Base-by-base conservation (phyloP, 2,888 invertebrate species). In the Cryptus armator region DNA sequence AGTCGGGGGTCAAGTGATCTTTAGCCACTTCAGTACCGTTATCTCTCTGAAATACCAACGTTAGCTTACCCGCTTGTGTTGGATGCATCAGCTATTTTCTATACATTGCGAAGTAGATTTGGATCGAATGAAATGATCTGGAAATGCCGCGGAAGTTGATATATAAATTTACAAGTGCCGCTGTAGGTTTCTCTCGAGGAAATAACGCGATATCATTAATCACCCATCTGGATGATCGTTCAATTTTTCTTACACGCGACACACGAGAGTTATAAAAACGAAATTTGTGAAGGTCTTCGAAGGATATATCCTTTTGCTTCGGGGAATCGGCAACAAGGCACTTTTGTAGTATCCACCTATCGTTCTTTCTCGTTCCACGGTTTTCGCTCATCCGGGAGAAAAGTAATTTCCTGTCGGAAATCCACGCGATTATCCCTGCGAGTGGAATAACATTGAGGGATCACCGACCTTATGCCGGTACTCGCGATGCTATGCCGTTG, bases 321-420 rank as follows among this genome's bases (percentile, higher is more conserved):
- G 6, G 14, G 56, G 19, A 32, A 64, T 53, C 46, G 24, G 32
- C 24, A 78, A 43, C 56, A 44, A 48, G 66, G 24, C 62, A n/a
- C 48, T 64, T 46, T 16, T 24, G 48, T 24, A 16, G 29, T 16
- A 66, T 43, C 16, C 29, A 68, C 16, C 43, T 37, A 16, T 62
- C 51, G 44, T 68, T 66, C 67, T 53, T 37, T n/a, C 51, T 84
- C 66, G 14, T 62, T 32, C 29, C 14, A 14, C 32, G 29, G 14
- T 62, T 62, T 62, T 76, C 68, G 67, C 89, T 89, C 89, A 89
- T 87, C 87, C 89, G 90, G 91, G 87, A 37, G 37, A 88, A 91
- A 91, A 91, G 91, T 91, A 92, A 91, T 92, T 92, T 92, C 91
- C 91, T 90, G 89, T 74, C 90, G 91, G 91, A 92, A 92, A 92